phyloP scores from a whole-genome alignment of 2,797 vertebrate species.

The Prunella strophiata region DNA sequence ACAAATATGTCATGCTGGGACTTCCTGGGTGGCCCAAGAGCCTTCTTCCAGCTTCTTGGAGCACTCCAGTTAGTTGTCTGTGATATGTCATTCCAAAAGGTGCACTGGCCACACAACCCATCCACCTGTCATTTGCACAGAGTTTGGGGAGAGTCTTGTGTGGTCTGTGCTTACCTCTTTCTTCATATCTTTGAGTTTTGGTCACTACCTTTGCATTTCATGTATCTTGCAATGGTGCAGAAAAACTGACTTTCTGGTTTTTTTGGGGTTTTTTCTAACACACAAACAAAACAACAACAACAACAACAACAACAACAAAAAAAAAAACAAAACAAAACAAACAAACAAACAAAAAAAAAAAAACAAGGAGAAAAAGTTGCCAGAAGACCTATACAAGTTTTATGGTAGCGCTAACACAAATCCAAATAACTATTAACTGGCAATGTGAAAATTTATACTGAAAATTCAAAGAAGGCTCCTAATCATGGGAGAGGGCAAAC shows the following conservation, averaged over 20 bases:
- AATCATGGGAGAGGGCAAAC: neutral
- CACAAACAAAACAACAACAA: too few relatives aligned
- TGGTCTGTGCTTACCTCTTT: neutral
- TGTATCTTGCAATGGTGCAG: neutral
- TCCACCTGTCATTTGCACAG: neutral
- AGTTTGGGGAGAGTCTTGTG: neutral
- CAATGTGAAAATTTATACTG: neutral
- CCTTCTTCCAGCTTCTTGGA: neutral
- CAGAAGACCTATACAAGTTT: neutral
- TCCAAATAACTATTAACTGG: neutral
- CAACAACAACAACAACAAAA: too few relatives aligned
- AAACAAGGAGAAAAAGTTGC: neutral
- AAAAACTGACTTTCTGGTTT: neutral
- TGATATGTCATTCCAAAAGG: neutral
- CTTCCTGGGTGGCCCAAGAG: neutral
- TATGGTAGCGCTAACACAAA: neutral
- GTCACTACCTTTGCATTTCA: neutral
- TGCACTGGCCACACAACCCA: rapidly evolving
- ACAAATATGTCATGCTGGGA: neutral
- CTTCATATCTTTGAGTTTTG: neutral
- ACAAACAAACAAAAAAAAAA: too few relatives aligned
- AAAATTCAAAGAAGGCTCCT: neutral
- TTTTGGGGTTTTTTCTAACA: neutral
- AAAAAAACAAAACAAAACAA: neutral
- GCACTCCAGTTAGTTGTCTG: neutral